Conservation (phyloP, 2,113 vertebrate genomes). For the Ginglymostoma cirratum region DNA sequence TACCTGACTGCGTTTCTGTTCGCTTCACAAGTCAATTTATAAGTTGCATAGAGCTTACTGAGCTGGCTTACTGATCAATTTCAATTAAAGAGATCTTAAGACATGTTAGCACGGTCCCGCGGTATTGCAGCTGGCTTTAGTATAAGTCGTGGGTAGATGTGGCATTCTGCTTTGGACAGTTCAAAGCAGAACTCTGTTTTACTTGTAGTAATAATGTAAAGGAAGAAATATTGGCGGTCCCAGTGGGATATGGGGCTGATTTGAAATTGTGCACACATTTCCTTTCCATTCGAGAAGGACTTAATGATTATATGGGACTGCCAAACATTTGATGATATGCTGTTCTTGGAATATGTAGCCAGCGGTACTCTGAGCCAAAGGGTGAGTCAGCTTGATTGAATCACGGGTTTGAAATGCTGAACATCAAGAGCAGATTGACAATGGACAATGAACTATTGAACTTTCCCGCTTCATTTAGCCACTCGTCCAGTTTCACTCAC, state of each 20-base stretch:
- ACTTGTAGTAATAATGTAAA: not conserved
- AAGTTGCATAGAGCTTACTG: not conserved
- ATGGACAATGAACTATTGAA: not conserved
- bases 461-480: not conserved
- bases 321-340: not conserved
- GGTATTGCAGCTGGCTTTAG: not conserved
- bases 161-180: not conserved
- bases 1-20: not conserved
- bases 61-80: not conserved
- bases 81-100: constrained; percentile 19
- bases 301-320: not conserved
- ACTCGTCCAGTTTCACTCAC: not conserved
- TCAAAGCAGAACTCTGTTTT: not conserved
- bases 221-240: not conserved
- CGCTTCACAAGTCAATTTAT: not conserved
- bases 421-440: not conserved
- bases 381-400: not conserved
- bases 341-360: not conserved
- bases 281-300: not conserved
- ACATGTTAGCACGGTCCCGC: not conserved
- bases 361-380: not conserved
- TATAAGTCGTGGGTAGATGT: not conserved
- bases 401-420: too few species aligned
- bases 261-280: constrained; percentile 7
- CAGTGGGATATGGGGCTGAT: not conserved